phyloP scores from a whole-genome alignment of 2,797 vertebrate genomes.

The Ficedula albicollis region DNA sequence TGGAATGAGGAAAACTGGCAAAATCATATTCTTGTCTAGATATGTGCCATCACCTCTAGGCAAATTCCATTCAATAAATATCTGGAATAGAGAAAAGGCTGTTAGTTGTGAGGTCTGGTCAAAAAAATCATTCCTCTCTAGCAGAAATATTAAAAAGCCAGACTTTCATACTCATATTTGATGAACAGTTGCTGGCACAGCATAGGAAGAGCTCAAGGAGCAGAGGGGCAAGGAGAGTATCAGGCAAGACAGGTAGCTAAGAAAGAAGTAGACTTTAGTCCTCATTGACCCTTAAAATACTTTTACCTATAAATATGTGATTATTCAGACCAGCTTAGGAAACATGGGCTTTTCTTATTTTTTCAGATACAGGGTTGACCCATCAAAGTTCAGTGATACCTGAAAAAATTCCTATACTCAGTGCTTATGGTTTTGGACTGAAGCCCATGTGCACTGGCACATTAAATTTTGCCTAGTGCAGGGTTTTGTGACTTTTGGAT shows the following conservation, averaged over 20 bases:
- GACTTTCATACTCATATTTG: not conserved
- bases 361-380: not conserved
- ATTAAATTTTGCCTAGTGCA: not conserved
- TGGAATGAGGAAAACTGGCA: not conserved
- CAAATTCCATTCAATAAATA: not conserved
- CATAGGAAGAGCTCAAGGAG: not conserved
- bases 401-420: not conserved
- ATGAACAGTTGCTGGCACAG: not conserved
- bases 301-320: not conserved
- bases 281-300: not conserved
- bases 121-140: not conserved
- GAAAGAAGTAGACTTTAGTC: not conserved
- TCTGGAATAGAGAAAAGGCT: not conserved
- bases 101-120: not conserved
- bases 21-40: not conserved
- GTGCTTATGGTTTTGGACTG: not conserved
- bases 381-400: not conserved
- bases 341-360: not conserved
- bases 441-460: not conserved
- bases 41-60: not conserved
- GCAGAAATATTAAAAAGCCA: not conserved
- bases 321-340: not conserved
- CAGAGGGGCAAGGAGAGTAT: not conserved
- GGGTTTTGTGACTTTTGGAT: not conserved
- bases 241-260: not conserved